Evolutionary conservation across 2,888 invertebrate species (phyloP), one percentile per base, ranked within the genome.

Genomic region (Tryphoninae sp.): DNA sequence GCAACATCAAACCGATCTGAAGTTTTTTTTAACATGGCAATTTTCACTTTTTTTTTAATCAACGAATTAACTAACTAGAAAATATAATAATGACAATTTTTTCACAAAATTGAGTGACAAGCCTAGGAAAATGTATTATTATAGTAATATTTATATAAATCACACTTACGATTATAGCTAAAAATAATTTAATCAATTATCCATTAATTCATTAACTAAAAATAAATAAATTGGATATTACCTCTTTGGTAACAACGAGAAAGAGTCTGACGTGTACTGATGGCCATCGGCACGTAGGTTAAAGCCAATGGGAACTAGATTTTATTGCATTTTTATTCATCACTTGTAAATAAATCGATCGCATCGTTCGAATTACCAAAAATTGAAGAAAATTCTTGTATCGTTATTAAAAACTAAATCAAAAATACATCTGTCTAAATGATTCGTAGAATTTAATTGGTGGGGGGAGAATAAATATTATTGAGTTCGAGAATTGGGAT

Each of bases 1-100:
- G 89, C 86, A 91, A 88, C 90, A 91, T 91, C 84, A 90, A 89
- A 86, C 78, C 84, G 81, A 81, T 62, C 86, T 89, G 55, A 51
- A 82, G 59, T 49, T 45, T 42, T 59, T 49, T 16, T 49, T 19
- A 69, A 69, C 55, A 69, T 42, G 4, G 0, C 11, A 45, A 19
- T 55, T 19, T 8, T 8, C 19, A 55, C 0, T 55, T 53, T 16
- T 2, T 19, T 23, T 1, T n/a, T 33, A 62, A 71, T 61, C 40
- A 16, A 22, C 6, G 13, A 74, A 55, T 40, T 51, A 61, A 22
- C 13, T 65, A 13, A 73, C 67, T 13, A 51, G 51, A 51, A 62
- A 40, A 19, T 33, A 1, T 33, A 33, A 33, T 33, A 6, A 42
- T 51, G 11, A 45, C 0, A 26, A 19, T n/a, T 51, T 51, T 51